phyloP scores from a whole-genome alignment of 2,797 vertebrate genomes.

The Acrossocheilus wenchowensis region DNA sequence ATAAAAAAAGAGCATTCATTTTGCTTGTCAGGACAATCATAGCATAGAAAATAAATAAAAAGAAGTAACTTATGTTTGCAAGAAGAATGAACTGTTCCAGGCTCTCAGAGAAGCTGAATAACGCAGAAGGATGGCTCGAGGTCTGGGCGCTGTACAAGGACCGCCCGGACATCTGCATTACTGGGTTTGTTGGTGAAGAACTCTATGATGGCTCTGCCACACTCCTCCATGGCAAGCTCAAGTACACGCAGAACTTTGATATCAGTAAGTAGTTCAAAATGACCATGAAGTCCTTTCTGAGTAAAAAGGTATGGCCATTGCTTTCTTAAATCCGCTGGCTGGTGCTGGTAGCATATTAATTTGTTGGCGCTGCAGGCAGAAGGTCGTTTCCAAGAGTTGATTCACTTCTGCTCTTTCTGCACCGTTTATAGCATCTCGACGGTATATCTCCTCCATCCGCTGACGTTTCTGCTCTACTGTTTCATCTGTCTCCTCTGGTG shows the following conservation, averaged over 20 bases:
- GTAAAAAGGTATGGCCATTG: too few species aligned
- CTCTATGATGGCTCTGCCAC: slow-evolving; percentile 6
- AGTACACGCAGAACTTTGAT: background rate
- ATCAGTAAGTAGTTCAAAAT: background rate
- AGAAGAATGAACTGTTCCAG: slow-evolving; percentile 31
- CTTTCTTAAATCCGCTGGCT: too few species aligned
- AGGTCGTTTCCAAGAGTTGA: too few species aligned
- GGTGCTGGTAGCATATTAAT: too few species aligned
- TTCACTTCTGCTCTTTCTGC: too few species aligned
- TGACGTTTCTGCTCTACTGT: too few species aligned
- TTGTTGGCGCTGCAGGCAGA: too few species aligned
- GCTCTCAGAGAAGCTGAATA: slow-evolving; percentile 45
- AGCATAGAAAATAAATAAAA: slow-evolving; percentile 6
- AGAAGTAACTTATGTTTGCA: slow-evolving; percentile 41
- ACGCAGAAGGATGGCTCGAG: background rate
- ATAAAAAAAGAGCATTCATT: too few species aligned
- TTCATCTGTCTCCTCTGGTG: too few species aligned
- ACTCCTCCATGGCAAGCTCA: slow-evolving; percentile 22
- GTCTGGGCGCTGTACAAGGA: background rate
- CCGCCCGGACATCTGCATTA: background rate
- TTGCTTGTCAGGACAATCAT: background rate
- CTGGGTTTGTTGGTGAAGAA: background rate
- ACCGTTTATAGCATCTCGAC: too few species aligned
- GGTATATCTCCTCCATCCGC: too few species aligned
- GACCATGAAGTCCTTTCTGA: too few species aligned